These are phyloP conservation scores for Hermetia illucens DNA, from an alignment of 1,140 invertebrate genomes.

Conservation along the genomic window DNA sequence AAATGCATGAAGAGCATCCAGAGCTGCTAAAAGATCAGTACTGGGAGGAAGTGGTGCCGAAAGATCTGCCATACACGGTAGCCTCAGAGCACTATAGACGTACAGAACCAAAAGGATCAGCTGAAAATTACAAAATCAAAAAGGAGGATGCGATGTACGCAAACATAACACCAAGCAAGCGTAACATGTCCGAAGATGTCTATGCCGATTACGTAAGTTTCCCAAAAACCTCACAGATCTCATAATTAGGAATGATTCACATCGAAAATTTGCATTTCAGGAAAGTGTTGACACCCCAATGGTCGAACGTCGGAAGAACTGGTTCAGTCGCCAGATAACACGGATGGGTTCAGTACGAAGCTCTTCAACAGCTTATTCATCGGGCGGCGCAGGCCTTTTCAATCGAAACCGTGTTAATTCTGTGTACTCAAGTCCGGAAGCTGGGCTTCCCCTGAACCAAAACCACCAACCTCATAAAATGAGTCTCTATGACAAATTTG, in stretches of 20 bases:
- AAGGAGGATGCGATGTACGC: slow-evolving; percentile 68
- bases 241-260: slow-evolving; percentile 3
- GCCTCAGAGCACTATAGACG: slow-evolving; percentile 68
- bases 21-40: slow-evolving; percentile 78
- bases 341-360: slow-evolving; percentile 68
- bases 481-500: slow-evolving; percentile 63
- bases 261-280: slow-evolving; percentile 31
- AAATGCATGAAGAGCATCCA: slow-evolving; percentile 82
- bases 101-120: slow-evolving; percentile 69
- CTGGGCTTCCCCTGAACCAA: slow-evolving; percentile 34
- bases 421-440: slow-evolving; percentile 66
- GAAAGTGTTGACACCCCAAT: slow-evolving; percentile 78
- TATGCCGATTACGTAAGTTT: slow-evolving; percentile 72
- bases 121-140: slow-evolving; percentile 71
- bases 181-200: slow-evolving; percentile 56
- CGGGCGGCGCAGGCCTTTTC: slow-evolving; percentile 60
- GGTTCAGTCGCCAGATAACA: slow-evolving; percentile 69
- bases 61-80: slow-evolving; percentile 72
- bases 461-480: slow-evolving; percentile 41
- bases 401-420: slow-evolving; percentile 51
- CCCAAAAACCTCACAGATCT: background rate
- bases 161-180: slow-evolving; percentile 40
- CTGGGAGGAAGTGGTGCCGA: slow-evolving; percentile 82
- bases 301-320: slow-evolving; percentile 70
- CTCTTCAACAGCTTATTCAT: slow-evolving; percentile 69